Percentiles rank a stretch among this genome's conserved stretches.
phyloP scores from a whole-genome alignment of 30 jellyfish, hydroid and myxozoan genomes.

The Calvadosia cruxmelitensis region DNA sequence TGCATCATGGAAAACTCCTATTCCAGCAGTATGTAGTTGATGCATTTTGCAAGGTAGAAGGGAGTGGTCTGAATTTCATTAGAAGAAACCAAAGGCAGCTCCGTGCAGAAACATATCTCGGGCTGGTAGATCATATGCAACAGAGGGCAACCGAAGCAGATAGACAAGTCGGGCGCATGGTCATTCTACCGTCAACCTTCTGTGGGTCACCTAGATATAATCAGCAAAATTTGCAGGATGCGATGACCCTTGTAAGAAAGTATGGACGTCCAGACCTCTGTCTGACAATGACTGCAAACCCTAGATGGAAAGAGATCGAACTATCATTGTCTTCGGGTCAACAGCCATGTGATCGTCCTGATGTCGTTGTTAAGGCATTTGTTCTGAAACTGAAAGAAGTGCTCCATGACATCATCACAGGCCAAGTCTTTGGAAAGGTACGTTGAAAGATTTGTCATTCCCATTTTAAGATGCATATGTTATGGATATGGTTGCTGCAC shows the following conservation, averaged over 20 bases:
- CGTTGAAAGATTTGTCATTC: too few relatives aligned
- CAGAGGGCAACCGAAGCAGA: neutral
- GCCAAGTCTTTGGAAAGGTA: neutral
- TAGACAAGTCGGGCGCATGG: neutral
- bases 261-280: constrained; percentile 39
- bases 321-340: constrained; percentile 5
- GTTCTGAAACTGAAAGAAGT: constrained; percentile 11
- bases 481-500: too few relatives aligned
- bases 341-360: constrained; percentile 32
- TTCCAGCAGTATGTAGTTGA: constrained; percentile 14
- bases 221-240: constrained; percentile 30
- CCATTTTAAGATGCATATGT: too few relatives aligned
- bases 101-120: constrained; percentile 5
- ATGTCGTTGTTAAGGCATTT: constrained; percentile 19
- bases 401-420: constrained; percentile 3
- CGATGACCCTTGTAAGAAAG: constrained; percentile 28
- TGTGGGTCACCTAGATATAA: constrained; percentile 13
- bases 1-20: constrained; percentile 4
- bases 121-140: constrained; percentile 1
- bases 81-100: too few relatives aligned
- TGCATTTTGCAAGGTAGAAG: too few relatives aligned
- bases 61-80: too few relatives aligned
- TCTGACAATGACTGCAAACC: constrained; percentile 33
- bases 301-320: neutral
- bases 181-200: constrained; percentile 7